These are phyloP conservation scores for Acanthoscelides obtectus DNA, from an alignment of 2,888 invertebrate species.

Conservation along the genomic window DNA sequence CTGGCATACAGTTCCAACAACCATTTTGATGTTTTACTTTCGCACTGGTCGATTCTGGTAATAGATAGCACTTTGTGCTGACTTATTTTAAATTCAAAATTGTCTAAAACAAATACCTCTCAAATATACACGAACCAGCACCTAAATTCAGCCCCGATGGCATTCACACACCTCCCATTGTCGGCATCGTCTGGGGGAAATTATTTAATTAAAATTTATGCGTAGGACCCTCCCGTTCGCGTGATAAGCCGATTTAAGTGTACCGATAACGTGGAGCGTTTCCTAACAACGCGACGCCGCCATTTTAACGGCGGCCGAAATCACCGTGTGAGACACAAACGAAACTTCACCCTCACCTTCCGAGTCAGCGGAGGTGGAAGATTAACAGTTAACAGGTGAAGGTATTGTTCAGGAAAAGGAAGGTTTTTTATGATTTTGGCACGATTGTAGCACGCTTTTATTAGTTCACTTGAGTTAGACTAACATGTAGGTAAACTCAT, in stretches of 20 bases:
- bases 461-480: too few species aligned
- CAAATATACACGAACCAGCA: neutral
- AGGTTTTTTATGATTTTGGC: too few species aligned
- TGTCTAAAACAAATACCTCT: neutral
- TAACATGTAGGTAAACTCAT: too few species aligned
- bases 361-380: neutral
- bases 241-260: conserved; percentile 13
- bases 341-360: neutral
- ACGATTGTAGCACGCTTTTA: too few species aligned
- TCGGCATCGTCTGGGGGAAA: conserved; percentile 16
- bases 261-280: neutral
- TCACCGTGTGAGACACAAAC: neutral
- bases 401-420: too few species aligned
- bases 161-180: conserved; percentile 10
- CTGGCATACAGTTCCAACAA: too few species aligned
- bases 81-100: too few species aligned
- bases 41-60: too few species aligned
- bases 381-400: neutral
- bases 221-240: conserved; percentile 19
- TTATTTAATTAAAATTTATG: conserved; percentile 29
- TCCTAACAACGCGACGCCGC: neutral
- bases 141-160: conserved; percentile 3
- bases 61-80: too few species aligned
- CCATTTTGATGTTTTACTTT: too few species aligned
- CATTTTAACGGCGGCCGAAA: neutral